Conservation (phyloP, 2,113 vertebrate species). For the Tonatia bakeri region DNA sequence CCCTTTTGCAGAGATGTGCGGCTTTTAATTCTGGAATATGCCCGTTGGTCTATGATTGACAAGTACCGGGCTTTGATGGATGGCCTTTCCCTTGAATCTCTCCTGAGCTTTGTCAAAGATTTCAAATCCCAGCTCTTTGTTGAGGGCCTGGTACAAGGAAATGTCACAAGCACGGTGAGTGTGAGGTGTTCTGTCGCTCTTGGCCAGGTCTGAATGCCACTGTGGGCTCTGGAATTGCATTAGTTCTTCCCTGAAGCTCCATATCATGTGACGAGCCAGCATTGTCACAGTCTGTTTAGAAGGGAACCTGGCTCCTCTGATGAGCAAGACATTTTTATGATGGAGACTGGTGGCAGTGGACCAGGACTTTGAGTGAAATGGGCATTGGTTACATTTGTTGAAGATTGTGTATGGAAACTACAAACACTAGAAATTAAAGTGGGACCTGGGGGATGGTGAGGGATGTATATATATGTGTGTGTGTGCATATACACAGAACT, state of each 20-base stretch:
- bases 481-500: neutral
- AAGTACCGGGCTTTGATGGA: slow-evolving; percentile 89
- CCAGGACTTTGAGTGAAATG: neutral
- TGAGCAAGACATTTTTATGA: neutral
- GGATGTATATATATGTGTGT: neutral
- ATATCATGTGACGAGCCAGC: neutral
- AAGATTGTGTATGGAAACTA: neutral
- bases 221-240: neutral
- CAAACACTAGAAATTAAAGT: neutral
- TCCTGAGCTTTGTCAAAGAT: slow-evolving; percentile 85
- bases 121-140: slow-evolving; percentile 91
- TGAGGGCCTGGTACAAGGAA: slow-evolving; percentile 95
- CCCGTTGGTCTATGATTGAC: slow-evolving; percentile 94
- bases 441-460: neutral
- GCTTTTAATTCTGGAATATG: slow-evolving; percentile 90
- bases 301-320: neutral
- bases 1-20: slow-evolving; percentile 87
- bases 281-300: neutral
- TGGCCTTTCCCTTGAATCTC: slow-evolving; percentile 85
- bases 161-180: slow-evolving; percentile 92
- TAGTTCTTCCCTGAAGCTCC: neutral
- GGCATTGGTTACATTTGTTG: neutral
- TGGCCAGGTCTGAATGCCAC: neutral
- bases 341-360: neutral
- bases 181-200: neutral